Percentiles rank a stretch among this genome's conserved stretches.
These are phyloP conservation scores for Drosophila virilis DNA, from an alignment of 1,140 invertebrate species.

Conservation along the genomic window DNA sequence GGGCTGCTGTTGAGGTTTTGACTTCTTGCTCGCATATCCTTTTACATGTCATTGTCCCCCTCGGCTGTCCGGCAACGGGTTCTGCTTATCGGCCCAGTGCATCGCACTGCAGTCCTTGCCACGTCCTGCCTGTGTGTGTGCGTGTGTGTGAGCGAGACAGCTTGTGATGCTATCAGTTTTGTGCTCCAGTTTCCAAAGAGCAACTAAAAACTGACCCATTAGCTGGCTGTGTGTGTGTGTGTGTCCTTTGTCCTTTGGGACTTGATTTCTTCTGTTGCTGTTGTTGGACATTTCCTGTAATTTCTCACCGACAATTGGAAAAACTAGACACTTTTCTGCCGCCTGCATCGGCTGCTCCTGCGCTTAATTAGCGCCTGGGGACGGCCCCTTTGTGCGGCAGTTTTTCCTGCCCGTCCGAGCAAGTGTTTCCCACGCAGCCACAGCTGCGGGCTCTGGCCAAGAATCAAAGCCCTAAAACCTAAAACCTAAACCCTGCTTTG, in stretches of 20 bases:
- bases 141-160: slow-evolving; percentile 11
- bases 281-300: slow-evolving; percentile 71
- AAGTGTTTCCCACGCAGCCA: slow-evolving; percentile 11
- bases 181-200: slow-evolving; percentile 66
- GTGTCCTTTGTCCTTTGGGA: slow-evolving; percentile 69
- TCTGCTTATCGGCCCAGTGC: slow-evolving; percentile 67
- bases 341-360: slow-evolving; percentile 25
- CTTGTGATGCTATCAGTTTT: slow-evolving; percentile 64
- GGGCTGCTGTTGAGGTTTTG: slow-evolving; percentile 38
- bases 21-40: slow-evolving; percentile 67
- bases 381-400: slow-evolving; percentile 4
- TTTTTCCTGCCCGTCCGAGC: background rate
- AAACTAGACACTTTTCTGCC: slow-evolving; percentile 22
- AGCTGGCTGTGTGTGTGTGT: slow-evolving; percentile 28
- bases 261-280: slow-evolving; percentile 61
- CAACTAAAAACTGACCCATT: slow-evolving; percentile 28
- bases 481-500: background rate
- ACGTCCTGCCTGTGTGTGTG: slow-evolving; percentile 16
- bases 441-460: background rate
- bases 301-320: slow-evolving; percentile 60
- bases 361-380: slow-evolving; percentile 75
- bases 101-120: slow-evolving; percentile 61
- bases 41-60: slow-evolving; percentile 37
- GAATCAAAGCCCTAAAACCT: slow-evolving; percentile 7
- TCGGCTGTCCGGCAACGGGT: slow-evolving; percentile 41